These are phyloP conservation scores for Rhinophrynus dorsalis DNA, from an alignment of 2,797 vertebrate genomes.

Conservation along the genomic window DNA sequence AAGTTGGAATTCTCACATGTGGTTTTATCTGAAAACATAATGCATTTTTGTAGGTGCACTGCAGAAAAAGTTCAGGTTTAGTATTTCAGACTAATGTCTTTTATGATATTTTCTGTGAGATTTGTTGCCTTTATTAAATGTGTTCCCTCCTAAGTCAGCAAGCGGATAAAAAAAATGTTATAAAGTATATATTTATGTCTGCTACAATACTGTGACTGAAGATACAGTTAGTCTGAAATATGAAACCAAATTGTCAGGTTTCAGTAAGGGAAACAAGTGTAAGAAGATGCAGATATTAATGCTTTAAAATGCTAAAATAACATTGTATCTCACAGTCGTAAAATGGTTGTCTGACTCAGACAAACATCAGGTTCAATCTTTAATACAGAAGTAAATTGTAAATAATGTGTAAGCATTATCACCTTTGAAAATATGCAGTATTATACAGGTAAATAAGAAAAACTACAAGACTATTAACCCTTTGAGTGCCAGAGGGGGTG, in stretches of 20 bases:
- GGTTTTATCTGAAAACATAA: constrained; percentile 1
- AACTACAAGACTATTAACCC: too few species aligned
- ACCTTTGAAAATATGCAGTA: too few species aligned
- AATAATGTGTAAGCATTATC: too few species aligned
- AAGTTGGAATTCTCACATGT: constrained; percentile 2
- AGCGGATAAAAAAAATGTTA: constrained; percentile 33
- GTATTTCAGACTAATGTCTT: constrained; percentile 35
- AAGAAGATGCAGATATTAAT: background rate
- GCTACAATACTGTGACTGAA: constrained; percentile 1
- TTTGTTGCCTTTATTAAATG: constrained; percentile 41
- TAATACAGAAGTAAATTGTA: too few species aligned
- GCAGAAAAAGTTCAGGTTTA: constrained; percentile 26
- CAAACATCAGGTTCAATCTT: too few species aligned
- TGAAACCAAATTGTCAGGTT: background rate
- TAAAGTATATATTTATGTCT: constrained; percentile 19
- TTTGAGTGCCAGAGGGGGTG: too few species aligned
- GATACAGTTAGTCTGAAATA: background rate
- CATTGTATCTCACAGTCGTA: background rate
- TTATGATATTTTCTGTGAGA: constrained; percentile 26
- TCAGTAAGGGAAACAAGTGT: background rate
- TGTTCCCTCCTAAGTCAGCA: constrained; percentile 23
- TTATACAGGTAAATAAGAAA: too few species aligned
- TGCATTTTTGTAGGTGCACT: constrained; percentile 23
- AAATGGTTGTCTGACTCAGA: background rate
- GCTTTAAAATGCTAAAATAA: background rate